These are phyloP conservation scores for Andrena fulva DNA, from an alignment of 2,888 invertebrate genomes.

Conservation along the genomic window DNA sequence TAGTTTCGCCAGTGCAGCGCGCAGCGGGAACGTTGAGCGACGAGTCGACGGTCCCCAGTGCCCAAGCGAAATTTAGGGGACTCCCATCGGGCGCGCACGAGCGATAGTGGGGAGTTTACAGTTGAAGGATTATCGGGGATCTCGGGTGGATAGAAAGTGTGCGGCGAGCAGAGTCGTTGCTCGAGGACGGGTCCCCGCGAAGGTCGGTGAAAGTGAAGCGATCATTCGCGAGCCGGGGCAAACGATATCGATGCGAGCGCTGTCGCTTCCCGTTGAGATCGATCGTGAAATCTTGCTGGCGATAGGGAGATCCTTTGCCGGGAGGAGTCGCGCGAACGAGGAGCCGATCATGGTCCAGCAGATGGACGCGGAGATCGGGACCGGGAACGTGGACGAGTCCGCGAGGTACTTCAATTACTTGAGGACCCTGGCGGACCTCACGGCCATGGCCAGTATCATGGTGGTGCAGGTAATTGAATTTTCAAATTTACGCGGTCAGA, in stretches of 20 bases:
- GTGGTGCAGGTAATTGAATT: conserved; percentile 77
- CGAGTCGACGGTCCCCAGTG: background rate
- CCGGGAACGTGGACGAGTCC: conserved; percentile 74
- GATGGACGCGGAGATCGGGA: conserved; percentile 72
- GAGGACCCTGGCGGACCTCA: conserved; percentile 78
- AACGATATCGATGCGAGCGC: background rate
- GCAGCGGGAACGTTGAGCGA: background rate
- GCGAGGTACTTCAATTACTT: conserved; percentile 76
- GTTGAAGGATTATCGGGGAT: background rate
- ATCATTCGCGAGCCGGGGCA: background rate
- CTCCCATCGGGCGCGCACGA: background rate
- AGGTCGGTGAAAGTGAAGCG: conserved; percentile 33
- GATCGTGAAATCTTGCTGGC: background rate
- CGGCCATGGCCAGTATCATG: conserved; percentile 79
- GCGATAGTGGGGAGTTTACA: background rate
- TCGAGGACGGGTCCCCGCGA: background rate
- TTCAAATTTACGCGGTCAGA: background rate
- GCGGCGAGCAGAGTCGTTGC: background rate
- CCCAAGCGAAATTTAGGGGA: no score
- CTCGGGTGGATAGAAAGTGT: conserved; percentile 25
- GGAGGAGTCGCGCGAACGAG: background rate
- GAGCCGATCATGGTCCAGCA: conserved; percentile 75
- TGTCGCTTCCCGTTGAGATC: background rate
- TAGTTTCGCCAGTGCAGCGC: no score
- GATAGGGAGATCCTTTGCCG: background rate